A percentile compares a stretch with the other conserved stretches of the same genome.
phyloP scores from a whole-genome alignment of 1,140 invertebrate species.

The Macrobrachium nipponense region DNA sequence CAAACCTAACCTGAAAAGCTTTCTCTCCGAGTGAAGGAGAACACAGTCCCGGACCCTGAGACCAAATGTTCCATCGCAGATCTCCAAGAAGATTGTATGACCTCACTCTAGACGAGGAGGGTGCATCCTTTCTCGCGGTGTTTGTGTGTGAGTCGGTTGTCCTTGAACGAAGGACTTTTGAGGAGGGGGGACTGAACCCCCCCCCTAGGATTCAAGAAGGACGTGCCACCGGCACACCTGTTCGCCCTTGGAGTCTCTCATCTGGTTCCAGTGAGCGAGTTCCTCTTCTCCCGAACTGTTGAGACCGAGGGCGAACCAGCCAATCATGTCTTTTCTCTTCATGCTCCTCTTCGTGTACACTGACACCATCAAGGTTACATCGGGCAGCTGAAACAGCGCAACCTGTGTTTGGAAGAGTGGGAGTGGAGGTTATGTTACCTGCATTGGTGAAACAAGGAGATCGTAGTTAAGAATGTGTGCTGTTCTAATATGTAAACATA shows the following conservation, averaged over 20 bases:
- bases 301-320: slow-evolving; percentile 92
- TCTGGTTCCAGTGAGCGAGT: slow-evolving; percentile 93
- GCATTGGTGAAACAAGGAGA: neutral
- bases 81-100: neutral
- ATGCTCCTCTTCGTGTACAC: slow-evolving; percentile 92
- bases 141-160: no score
- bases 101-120: neutral
- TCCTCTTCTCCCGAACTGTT: slow-evolving; percentile 93
- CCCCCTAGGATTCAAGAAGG: slow-evolving; percentile 70
- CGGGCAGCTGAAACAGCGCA: slow-evolving; percentile 93
- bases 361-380: slow-evolving; percentile 93
- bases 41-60: no score
- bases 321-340: slow-evolving; percentile 95
- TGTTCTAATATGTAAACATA: neutral
- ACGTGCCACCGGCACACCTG: slow-evolving; percentile 83
- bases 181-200: no score
- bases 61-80: no score
- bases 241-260: slow-evolving; percentile 79
- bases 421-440: neutral
- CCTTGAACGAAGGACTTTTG: no score
- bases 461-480: neutral
- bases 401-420: slow-evolving; percentile 73
- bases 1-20: no score
- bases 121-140: no score
- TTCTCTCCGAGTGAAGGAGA: no score